Evolutionary conservation across 2,888 invertebrate genomes (phyloP).

Genomic region (Pyrgus malvae): DNA sequence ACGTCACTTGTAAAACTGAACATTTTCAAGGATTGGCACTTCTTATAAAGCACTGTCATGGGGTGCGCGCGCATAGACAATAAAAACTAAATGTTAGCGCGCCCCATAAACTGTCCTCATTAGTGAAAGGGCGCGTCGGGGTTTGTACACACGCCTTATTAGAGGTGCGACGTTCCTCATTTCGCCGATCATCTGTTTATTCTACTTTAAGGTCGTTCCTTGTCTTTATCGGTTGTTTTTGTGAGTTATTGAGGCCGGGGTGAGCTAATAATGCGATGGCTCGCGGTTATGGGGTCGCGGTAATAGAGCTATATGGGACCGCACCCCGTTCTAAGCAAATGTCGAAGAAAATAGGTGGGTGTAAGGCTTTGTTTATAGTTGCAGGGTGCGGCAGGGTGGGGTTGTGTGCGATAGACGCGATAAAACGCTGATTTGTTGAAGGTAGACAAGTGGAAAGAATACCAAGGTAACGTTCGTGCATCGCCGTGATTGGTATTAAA

Average conservation of each 20-base stretch:
- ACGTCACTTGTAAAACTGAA: conserved; percentile 61
- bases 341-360: conserved; percentile 61
- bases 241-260: conserved; percentile 51
- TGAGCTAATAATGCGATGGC: conserved; percentile 55
- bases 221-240: conserved; percentile 69
- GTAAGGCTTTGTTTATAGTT: conserved; percentile 54
- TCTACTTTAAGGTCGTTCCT: conserved; percentile 70
- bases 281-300: conserved; percentile 53
- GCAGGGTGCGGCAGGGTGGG: conserved; percentile 60
- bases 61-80: conserved; percentile 77
- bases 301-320: conserved; percentile 61
- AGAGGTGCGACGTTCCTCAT: conserved; percentile 62
- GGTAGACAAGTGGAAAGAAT: conserved; percentile 48
- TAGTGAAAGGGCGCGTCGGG: conserved; percentile 72
- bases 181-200: conserved; percentile 74
- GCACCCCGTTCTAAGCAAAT: conserved; percentile 66
- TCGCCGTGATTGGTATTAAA: conserved; percentile 31
- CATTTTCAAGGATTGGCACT: conserved; percentile 47
- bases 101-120: conserved; percentile 76
- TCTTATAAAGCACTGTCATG: conserved; percentile 62
- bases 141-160: conserved; percentile 69
- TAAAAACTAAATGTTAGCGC: conserved; percentile 71
- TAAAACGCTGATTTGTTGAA: conserved; percentile 65
- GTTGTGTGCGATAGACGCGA: conserved; percentile 40
- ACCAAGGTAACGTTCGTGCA: conserved; percentile 51